A percentile compares a stretch with the other conserved stretches of the same genome.
These are phyloP conservation scores for Sander lucioperca DNA, from an alignment of 2,113 vertebrate species.

Conservation along the genomic window DNA sequence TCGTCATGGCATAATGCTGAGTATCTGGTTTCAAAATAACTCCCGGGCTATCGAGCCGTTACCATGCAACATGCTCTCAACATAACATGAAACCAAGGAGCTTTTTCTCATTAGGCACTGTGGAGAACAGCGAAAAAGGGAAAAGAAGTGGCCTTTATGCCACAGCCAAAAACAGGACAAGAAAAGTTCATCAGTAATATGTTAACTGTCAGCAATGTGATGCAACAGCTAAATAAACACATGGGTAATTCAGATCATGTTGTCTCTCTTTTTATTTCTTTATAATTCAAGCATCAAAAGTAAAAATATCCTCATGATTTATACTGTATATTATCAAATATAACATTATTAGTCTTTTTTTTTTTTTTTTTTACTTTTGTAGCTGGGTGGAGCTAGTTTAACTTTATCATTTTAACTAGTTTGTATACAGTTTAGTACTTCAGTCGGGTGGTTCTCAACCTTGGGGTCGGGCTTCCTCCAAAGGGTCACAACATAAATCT, in stretches of 20 bases:
- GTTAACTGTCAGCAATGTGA: slow-evolving; percentile 28
- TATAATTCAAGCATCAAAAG: not conserved
- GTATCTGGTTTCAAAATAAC: slow-evolving; percentile 76
- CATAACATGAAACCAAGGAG: slow-evolving; percentile 63
- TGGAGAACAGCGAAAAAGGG: slow-evolving; percentile 26
- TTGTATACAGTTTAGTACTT: no score
- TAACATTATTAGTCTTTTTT: not conserved
- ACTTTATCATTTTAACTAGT: no score
- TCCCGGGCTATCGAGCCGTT: slow-evolving; percentile 63
- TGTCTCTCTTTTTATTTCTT: not conserved
- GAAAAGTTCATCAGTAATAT: slow-evolving; percentile 17
- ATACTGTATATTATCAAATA: not conserved
- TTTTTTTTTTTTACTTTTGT: not conserved
- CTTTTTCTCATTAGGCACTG: slow-evolving; percentile 67
- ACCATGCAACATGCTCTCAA: slow-evolving; percentile 67
- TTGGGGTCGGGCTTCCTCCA: no score
- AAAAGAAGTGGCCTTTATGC: slow-evolving; percentile 16
- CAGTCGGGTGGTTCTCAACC: no score
- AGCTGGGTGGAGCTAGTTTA: no score
- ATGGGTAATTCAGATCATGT: slow-evolving; percentile 4
- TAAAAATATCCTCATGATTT: not conserved
- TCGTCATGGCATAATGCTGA: slow-evolving; percentile 52
- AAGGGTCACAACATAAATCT: no score
- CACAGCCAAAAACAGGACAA: slow-evolving; percentile 30
- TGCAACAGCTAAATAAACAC: slow-evolving; percentile 46